Percentiles rank a stretch among this genome's conserved stretches.
phyloP scores from a whole-genome alignment of 2,888 invertebrate genomes.

The Melieria omissa region DNA sequence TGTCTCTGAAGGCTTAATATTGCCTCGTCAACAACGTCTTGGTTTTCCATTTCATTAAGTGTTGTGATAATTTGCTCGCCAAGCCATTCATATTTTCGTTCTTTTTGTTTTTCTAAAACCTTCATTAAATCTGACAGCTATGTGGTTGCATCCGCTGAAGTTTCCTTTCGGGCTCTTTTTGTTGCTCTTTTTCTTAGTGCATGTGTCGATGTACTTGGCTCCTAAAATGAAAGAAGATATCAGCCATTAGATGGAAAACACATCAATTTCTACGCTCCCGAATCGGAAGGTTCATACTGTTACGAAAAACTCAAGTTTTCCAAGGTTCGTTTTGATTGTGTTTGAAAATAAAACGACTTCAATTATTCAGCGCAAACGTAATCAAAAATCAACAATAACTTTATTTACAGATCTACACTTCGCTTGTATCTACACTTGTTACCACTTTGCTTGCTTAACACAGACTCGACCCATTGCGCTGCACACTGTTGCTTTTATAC shows the following conservation, averaged over 20 bases:
- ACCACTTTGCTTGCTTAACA: too few relatives aligned
- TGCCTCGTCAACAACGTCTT: neutral
- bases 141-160: neutral
- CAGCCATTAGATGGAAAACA: conserved; percentile 35
- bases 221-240: neutral
- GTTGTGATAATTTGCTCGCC: neutral
- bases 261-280: conserved; percentile 12
- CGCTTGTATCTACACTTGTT: too few relatives aligned
- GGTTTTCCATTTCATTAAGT: neutral
- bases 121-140: neutral
- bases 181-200: neutral
- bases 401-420: too few relatives aligned
- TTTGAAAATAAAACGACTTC: too few relatives aligned
- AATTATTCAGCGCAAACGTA: too few relatives aligned
- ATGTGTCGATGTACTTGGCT: neutral
- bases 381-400: too few relatives aligned
- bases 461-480: too few relatives aligned
- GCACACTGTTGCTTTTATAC: too few relatives aligned
- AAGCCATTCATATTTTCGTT: neutral
- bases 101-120: neutral
- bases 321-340: too few relatives aligned
- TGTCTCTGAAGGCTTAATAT: neutral
- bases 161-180: neutral
- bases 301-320: too few relatives aligned
- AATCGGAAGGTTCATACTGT: conserved; percentile 17